These are phyloP conservation scores for Argyresthia albistria DNA, from an alignment of 2,888 invertebrate genomes.

Conservation along the genomic window DNA sequence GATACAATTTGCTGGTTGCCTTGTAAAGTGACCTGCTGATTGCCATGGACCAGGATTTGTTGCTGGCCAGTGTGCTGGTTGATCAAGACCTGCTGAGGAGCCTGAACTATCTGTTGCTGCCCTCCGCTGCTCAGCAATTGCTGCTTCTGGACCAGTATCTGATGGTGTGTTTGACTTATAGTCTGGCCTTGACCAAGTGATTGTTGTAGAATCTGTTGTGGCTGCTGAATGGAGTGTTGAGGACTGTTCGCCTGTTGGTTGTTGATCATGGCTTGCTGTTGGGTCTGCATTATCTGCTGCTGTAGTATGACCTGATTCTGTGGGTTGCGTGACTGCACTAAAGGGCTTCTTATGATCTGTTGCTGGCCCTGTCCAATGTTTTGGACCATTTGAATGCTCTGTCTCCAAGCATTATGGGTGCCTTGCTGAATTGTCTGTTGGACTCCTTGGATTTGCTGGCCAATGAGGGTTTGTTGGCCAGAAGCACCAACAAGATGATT, in stretches of 20 bases:
- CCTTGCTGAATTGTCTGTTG: conserved; percentile 60
- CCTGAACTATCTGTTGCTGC: conserved; percentile 63
- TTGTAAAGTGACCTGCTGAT: conserved; percentile 62
- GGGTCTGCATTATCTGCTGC: conserved; percentile 72
- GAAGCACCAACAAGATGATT: conserved; percentile 58
- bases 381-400: conserved; percentile 66
- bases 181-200: conserved; percentile 68
- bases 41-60: conserved; percentile 63
- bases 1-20: conserved; percentile 61
- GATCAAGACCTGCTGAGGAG: conserved; percentile 65
- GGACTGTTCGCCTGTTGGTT: conserved; percentile 61
- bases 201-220: conserved; percentile 75
- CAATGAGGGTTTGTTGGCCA: conserved; percentile 46
- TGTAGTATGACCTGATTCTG: conserved; percentile 70
- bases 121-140: conserved; percentile 71
- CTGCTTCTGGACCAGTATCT: conserved; percentile 67
- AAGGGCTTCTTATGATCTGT: conserved; percentile 59
- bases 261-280: conserved; percentile 56
- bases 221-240: conserved; percentile 68
- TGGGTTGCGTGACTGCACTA: conserved; percentile 57
- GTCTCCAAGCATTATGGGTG: conserved; percentile 54
- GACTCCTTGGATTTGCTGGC: conserved; percentile 66
- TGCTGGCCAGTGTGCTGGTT: conserved; percentile 64
- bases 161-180: conserved; percentile 62
- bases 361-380: conserved; percentile 64